phyloP scores from a whole-genome alignment of 2,113 vertebrate species.

The Capreolus pygargus region DNA sequence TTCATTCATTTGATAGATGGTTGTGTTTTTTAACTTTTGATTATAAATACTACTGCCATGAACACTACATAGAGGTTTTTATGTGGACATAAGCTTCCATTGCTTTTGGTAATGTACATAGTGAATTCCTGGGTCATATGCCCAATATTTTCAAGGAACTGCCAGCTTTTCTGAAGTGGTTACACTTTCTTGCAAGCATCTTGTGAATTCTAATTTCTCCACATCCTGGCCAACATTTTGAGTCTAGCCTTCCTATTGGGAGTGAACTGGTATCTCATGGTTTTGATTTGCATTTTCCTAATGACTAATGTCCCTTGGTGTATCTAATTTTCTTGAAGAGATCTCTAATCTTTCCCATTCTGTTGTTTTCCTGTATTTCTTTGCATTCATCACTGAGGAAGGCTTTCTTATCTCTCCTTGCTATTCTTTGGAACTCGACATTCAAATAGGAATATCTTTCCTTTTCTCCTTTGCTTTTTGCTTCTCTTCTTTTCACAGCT shows the following conservation, averaged over 20 bases:
- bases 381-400: too few species aligned
- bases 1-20: neutral
- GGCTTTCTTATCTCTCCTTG: too few species aligned
- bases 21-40: constrained; percentile 30
- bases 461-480: too few species aligned
- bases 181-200: neutral
- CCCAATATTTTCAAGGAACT: neutral
- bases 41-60: constrained; percentile 15
- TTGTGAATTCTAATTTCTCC: neutral
- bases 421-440: too few species aligned
- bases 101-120: neutral
- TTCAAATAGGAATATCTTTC: too few species aligned
- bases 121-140: neutral
- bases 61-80: constrained; percentile 31
- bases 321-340: too few species aligned
- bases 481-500: too few species aligned
- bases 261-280: neutral
- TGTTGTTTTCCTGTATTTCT: too few species aligned
- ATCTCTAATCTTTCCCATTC: too few species aligned
- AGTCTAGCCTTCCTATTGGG: neutral
- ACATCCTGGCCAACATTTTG: neutral
- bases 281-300: neutral
- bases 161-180: neutral
- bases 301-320: neutral
- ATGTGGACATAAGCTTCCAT: neutral